These are phyloP conservation scores for Macrosiphum euphorbiae DNA, from an alignment of 2,888 invertebrate species.

Conservation along the genomic window DNA sequence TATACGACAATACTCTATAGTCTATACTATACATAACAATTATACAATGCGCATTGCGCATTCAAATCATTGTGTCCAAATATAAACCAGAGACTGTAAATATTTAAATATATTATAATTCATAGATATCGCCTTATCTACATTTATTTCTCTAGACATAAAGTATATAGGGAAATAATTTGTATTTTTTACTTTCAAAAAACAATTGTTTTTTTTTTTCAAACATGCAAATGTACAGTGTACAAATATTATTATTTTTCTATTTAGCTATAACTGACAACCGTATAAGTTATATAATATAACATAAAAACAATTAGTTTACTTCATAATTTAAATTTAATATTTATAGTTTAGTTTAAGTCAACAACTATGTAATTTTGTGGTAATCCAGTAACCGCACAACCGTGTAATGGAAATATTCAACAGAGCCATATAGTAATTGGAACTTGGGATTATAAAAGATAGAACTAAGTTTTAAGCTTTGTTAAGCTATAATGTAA, in stretches of 20 bases:
- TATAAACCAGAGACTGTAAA: not conserved
- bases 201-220: not conserved
- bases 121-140: not conserved
- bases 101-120: not conserved
- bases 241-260: not conserved
- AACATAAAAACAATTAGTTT: not conserved
- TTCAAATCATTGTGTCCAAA: not conserved
- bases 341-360: too few relatives aligned
- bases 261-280: not conserved
- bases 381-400: too few relatives aligned
- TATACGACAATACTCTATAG: too few relatives aligned
- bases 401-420: too few relatives aligned
- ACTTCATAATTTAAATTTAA: not conserved
- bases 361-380: too few relatives aligned
- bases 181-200: not conserved
- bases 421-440: too few relatives aligned
- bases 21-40: not conserved
- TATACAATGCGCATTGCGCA: not conserved
- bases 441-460: too few relatives aligned
- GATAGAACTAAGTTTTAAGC: too few relatives aligned
- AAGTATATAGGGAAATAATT: not conserved
- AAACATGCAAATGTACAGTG: not conserved
- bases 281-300: not conserved
- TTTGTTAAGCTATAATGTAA: too few relatives aligned
- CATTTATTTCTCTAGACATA: not conserved